phyloP scores from a whole-genome alignment of 2,113 vertebrate species.

The Megalops atlanticus region DNA sequence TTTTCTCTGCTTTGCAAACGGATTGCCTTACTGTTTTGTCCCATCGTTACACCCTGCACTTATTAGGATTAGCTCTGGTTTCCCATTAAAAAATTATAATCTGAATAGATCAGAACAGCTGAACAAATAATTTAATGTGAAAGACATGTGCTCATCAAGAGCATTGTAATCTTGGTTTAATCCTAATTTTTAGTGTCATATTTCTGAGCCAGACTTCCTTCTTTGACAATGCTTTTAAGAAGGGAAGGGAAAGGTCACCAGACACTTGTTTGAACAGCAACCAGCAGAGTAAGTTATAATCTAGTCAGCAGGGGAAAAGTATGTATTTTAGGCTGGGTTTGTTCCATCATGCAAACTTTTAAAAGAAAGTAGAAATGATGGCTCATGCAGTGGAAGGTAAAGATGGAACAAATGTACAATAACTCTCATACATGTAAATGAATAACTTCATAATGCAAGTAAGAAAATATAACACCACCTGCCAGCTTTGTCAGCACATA shows the following conservation, averaged over 20 bases:
- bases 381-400: not conserved
- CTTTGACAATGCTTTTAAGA: too few species aligned
- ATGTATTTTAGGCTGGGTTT: not conserved
- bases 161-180: not conserved
- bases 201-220: too few species aligned
- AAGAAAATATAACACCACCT: too few species aligned
- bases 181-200: too few species aligned
- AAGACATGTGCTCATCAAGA: not conserved
- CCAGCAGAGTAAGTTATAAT: not conserved
- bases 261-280: not conserved
- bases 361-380: not conserved
- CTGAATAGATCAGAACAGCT: not conserved
- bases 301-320: not conserved
- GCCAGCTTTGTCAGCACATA: too few species aligned
- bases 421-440: too few species aligned
- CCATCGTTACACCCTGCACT: not conserved
- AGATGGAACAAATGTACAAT: not conserved
- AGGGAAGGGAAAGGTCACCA: constrained; percentile 6
- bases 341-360: not conserved
- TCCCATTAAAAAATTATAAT: not conserved
- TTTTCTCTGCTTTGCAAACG: too few species aligned
- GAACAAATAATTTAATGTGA: not conserved
- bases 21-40: too few species aligned
- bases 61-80: not conserved
- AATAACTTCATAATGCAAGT: too few species aligned